Evolutionary conservation across 2,888 invertebrate species (phyloP).

Genomic region (Boloria euphrosyne): DNA sequence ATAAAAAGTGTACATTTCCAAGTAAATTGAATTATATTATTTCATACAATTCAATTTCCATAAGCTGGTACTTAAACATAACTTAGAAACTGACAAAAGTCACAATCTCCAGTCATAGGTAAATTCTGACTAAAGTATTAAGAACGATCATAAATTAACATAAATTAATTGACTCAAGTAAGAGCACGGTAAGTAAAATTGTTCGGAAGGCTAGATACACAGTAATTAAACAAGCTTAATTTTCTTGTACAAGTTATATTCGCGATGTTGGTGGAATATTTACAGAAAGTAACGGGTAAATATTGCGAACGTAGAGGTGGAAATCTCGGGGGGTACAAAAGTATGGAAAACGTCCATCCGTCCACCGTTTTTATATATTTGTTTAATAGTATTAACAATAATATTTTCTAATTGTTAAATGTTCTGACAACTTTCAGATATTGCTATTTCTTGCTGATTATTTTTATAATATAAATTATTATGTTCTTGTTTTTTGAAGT

Average conservation of each 20-base stretch:
- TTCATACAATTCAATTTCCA: no score
- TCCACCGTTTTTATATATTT: background rate
- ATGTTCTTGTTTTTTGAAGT: no score
- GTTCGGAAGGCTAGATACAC: slow-evolving; percentile 51
- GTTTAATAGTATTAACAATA: no score
- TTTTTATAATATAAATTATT: no score
- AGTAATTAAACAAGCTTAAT: slow-evolving; percentile 79
- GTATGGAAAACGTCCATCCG: slow-evolving; percentile 48
- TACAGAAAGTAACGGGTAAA: slow-evolving; percentile 79
- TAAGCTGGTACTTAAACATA: no score
- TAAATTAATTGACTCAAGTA: slow-evolving; percentile 24
- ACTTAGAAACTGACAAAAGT: no score
- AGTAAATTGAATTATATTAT: no score
- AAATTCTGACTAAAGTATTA: background rate
- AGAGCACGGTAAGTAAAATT: slow-evolving; percentile 37
- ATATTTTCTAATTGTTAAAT: no score
- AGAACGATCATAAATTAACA: slow-evolving; percentile 20
- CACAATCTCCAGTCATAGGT: no score
- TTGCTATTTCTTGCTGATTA: no score
- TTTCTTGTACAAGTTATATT: slow-evolving; percentile 75
- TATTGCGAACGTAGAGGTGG: slow-evolving; percentile 75
- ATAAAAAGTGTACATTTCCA: no score
- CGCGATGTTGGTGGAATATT: slow-evolving; percentile 68
- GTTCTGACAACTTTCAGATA: no score
- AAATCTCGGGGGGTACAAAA: slow-evolving; percentile 52